Base-by-base conservation (phyloP, 2,888 invertebrate species). In the Elaeidobius kamerunicus region DNA sequence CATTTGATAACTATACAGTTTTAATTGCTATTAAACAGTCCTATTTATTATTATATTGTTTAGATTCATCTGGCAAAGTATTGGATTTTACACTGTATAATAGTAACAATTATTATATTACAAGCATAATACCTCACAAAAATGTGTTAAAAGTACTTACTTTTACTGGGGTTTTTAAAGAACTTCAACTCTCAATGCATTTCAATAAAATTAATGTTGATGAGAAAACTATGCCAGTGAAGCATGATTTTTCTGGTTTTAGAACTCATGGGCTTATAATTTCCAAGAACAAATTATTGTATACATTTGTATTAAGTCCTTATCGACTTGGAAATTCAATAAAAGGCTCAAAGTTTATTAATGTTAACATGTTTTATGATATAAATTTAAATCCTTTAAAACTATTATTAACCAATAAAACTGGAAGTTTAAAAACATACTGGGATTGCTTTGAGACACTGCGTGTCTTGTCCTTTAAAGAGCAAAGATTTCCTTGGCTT, bases 371-470 rank as follows among this genome's bases (percentile, higher is more conserved):
- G 15, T 70, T 67, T 55, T 52, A 62, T 42, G 64, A 70, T 55
- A 56, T 54, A 7, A 19, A 53, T 3, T 52, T 63, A 41, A 62
- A 71, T 48, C 68, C 69, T 2, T 61, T 71, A 15, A 54, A 65
- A 28, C 44, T 65, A 32, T 53, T 73, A 14, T 62, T 68, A 63
- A 57, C 65, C 4, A 69, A 69, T 52, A 40, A 55, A n/a, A 60
- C 56, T 14, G 60, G 60, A 17, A 67, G 61, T 52, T 61, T 72
- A 38, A 49, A 50, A 30, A 60, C 64, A 20, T 64, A 66, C 59
- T 70, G 69, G 70, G 73, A 73, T 55, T 71, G 70, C 55, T 65
- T 73, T 17, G 73, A 72, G 60, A 59, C 65, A 17, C 59, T 70
- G 42, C 66, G 68, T 27, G 43, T 68, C 27, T 50, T 56, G 9